A percentile compares a stretch with the other conserved stretches of the same genome.
phyloP scores from a whole-genome alignment of 2,113 vertebrate species.

The Corythornis cristatus region DNA sequence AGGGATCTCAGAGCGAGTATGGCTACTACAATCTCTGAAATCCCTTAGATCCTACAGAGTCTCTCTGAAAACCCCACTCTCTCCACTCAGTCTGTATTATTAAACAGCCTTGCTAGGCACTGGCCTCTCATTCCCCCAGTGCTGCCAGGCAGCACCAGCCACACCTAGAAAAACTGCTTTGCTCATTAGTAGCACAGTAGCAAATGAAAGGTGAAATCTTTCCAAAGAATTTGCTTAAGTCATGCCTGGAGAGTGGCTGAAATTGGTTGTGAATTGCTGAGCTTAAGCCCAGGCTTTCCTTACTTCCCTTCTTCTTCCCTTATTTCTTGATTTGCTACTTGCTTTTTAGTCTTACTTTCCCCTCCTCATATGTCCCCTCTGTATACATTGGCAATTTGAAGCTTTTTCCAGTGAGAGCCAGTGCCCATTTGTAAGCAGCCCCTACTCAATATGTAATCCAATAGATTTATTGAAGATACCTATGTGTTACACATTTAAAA shows the following conservation, averaged over 20 bases:
- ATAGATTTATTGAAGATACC: neutral
- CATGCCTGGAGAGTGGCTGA: neutral
- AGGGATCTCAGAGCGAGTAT: neutral
- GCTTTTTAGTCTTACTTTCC: neutral
- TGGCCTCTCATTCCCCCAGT: fast-evolving
- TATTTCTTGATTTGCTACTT: neutral
- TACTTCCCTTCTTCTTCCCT: neutral
- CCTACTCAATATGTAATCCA: neutral
- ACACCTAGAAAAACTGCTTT: neutral
- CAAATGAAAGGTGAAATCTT: neutral
- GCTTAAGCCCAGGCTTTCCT: neutral
- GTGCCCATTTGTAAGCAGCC: neutral
- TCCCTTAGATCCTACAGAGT: neutral
- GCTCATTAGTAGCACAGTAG: slow-evolving; percentile 13
- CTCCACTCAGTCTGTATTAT: neutral
- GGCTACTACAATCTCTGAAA: neutral
- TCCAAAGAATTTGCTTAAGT: slow-evolving; percentile 40
- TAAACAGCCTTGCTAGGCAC: neutral
- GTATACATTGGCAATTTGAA: neutral
- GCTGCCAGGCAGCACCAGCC: neutral
- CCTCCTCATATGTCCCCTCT: neutral
- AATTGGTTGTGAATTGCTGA: slow-evolving; percentile 5
- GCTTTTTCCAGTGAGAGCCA: neutral
- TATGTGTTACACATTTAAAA: too few species aligned
- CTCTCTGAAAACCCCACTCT: neutral